Evolutionary conservation across 2,797 vertebrate genomes (phyloP), one percentile per base, ranked within the genome.

Genomic region (Hoplostethus mediterraneus): DNA sequence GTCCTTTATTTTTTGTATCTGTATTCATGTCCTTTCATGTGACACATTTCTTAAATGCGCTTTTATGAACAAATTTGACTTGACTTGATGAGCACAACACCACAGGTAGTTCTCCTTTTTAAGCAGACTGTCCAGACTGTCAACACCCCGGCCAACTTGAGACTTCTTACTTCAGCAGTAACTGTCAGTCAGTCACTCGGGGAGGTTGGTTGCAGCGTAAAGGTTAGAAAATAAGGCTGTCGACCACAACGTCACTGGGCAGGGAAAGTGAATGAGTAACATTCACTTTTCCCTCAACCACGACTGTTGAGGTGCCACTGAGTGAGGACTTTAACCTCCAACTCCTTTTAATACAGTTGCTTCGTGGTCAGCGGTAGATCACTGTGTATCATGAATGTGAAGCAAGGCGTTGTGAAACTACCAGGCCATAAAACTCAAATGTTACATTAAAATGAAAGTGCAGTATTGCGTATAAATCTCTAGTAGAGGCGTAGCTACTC

Each of bases 191-290:
- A 55, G 12, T 14, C 28, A 54, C 52, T 30, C n/a, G n/a, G 31
- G 53, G 30, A 52, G 51, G 58, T 48, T 30, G 16, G 68, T 65
- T 77, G 30, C 38, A 71, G 83, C 82, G 74, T 73, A 47, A 60
- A 71, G 80, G 78, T 16, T 11, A 14, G 47, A 63, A 63, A 77
- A 61, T 63, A 81, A 73, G 73, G 55, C 80, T 58, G 67, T 75
- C 82, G 83, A 83, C 76, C 57, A 21, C 60, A 82, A 84, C 79
- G 52, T 71, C 72, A 56, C 31, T 53, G 21, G 42, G 33, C 47
- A 65, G 14, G 53, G 52, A 71, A 73, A 62, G 13, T 58, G 51
- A 67, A 73, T 14, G 53, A 33, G 5, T 30, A 12, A 55, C 53
- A 16, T 14, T 31, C 14, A 48, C 47, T 8, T 16, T 16, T 48